Conservation (phyloP, 2,113 vertebrate genomes). For the Gracilinanus agilis region DNA sequence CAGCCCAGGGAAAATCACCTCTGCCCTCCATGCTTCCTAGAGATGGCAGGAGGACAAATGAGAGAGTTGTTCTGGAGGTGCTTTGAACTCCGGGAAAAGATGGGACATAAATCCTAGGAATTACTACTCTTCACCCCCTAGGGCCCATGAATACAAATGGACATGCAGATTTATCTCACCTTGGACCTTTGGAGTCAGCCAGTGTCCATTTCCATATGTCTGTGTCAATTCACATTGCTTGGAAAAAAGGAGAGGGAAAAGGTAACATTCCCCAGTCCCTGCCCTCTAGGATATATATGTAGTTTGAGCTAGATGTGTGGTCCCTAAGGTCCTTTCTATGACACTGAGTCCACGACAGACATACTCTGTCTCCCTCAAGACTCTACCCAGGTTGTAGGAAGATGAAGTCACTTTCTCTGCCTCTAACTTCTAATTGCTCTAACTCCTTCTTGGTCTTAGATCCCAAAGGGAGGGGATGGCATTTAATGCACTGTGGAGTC, state of each 20-base stretch:
- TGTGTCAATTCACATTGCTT: background rate
- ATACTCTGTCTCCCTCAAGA: background rate
- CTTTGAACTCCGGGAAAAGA: background rate
- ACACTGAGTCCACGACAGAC: background rate
- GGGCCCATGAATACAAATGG: background rate
- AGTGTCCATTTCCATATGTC: background rate
- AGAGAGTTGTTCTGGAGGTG: background rate
- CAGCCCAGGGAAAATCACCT: background rate
- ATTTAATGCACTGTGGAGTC: background rate
- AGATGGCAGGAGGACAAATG: background rate
- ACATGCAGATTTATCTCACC: background rate
- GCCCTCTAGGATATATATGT: background rate
- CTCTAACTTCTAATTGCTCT: background rate
- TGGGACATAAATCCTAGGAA: background rate
- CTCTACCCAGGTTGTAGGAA: background rate
- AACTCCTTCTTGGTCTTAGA: background rate
- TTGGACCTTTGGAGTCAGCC: background rate
- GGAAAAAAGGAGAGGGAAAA: background rate
- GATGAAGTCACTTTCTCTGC: background rate
- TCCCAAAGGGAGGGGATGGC: background rate
- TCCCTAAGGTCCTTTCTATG: background rate
- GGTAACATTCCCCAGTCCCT: background rate
- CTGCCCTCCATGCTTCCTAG: background rate
- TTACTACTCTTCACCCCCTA: background rate
- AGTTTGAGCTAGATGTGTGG: background rate